phyloP scores from a whole-genome alignment of 2,797 vertebrate genomes.

The Thripadectes ignobilis region DNA sequence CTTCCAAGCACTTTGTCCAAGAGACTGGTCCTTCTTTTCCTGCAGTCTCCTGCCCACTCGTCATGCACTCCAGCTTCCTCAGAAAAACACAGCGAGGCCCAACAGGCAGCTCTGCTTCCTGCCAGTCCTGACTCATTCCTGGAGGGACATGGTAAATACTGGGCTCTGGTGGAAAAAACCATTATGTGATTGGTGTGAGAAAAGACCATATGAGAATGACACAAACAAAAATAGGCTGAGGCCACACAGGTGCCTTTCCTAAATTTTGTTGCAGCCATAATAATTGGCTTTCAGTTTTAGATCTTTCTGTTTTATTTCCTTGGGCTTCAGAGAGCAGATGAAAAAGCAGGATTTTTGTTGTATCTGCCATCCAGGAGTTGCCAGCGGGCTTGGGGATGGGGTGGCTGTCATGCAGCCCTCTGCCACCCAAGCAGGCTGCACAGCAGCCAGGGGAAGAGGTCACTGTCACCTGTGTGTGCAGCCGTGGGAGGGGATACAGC shows the following conservation, averaged over 20 bases:
- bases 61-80: conserved; percentile 33
- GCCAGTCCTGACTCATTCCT: conserved; percentile 63
- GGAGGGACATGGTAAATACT: conserved; percentile 44
- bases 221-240: conserved; percentile 7
- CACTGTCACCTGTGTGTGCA: neutral
- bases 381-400: neutral
- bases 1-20: conserved; percentile 43
- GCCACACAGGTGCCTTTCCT: neutral
- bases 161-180: conserved; percentile 32
- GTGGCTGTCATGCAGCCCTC: neutral
- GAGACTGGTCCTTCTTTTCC: neutral
- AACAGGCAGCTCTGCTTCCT: conserved; percentile 57
- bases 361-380: neutral
- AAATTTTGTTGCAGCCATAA: neutral
- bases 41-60: conserved; percentile 55
- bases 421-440: neutral
- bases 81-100: conserved; percentile 39
- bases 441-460: neutral
- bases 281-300: neutral
- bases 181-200: neutral
- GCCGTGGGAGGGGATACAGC: neutral
- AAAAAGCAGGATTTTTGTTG: neutral
- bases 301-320: neutral
- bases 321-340: neutral
- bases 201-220: conserved; percentile 2